phyloP scores from a whole-genome alignment of 1,140 invertebrate species.

The Drosophila burlai region DNA sequence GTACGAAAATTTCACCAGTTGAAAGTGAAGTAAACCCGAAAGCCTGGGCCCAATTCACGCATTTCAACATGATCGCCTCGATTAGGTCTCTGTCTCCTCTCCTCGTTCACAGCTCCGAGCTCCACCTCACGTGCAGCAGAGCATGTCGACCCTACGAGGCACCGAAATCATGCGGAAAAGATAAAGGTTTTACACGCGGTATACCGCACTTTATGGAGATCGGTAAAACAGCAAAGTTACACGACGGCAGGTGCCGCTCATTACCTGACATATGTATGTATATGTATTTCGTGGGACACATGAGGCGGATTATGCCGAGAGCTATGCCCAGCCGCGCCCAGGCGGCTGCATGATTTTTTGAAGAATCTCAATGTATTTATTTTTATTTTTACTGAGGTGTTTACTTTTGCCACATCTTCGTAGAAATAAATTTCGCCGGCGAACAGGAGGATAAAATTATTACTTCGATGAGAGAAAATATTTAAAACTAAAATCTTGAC shows the following conservation, averaged over 20 bases:
- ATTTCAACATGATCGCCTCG: slow-evolving; percentile 51
- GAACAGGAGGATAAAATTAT: neutral
- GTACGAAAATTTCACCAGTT: slow-evolving; percentile 54
- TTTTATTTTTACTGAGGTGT: neutral
- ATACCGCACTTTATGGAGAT: slow-evolving; percentile 35
- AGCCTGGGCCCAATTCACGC: slow-evolving; percentile 33
- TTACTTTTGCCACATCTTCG: slow-evolving; percentile 9
- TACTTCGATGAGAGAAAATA: neutral
- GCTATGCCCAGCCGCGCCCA: slow-evolving; percentile 27
- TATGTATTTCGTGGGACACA: slow-evolving; percentile 32
- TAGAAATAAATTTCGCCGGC: slow-evolving; percentile 5
- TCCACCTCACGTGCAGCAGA: slow-evolving; percentile 41
- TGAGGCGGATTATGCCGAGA: slow-evolving; percentile 35
- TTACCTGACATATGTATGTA: slow-evolving; percentile 49
- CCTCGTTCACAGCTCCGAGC: slow-evolving; percentile 32
- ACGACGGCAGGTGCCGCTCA: slow-evolving; percentile 49
- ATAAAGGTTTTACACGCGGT: slow-evolving; percentile 25
- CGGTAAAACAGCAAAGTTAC: slow-evolving; percentile 52
- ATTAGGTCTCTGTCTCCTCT: slow-evolving; percentile 27
- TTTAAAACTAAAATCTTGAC: neutral
- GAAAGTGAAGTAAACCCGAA: slow-evolving; percentile 41
- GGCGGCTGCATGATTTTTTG: slow-evolving; percentile 17
- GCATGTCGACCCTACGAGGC: slow-evolving; percentile 35
- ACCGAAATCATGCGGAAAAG: slow-evolving; percentile 24
- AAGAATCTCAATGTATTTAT: slow-evolving; percentile 22